These are phyloP conservation scores for Hycleus cichorii DNA, from an alignment of 1,140 invertebrate genomes.

Conservation along the genomic window DNA sequence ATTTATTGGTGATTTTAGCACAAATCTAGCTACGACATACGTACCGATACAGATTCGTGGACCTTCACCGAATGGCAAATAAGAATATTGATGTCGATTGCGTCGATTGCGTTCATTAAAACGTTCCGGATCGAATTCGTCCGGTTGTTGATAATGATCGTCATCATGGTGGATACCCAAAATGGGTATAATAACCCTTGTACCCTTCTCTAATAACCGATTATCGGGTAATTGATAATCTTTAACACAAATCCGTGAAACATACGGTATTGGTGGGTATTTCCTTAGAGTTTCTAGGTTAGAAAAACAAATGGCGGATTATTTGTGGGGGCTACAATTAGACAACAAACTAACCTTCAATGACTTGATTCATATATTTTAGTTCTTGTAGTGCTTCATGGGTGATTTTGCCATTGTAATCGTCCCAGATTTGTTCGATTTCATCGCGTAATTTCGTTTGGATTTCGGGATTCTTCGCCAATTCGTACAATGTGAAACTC, in stretches of 20 bases:
- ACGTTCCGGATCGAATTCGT: slow-evolving; percentile 57
- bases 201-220: slow-evolving; percentile 38
- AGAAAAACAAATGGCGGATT: too few relatives aligned
- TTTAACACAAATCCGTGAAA: slow-evolving; percentile 38
- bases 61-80: slow-evolving; percentile 65
- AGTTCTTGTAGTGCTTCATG: slow-evolving; percentile 44
- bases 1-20: too few relatives aligned
- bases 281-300: slow-evolving; percentile 41
- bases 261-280: slow-evolving; percentile 40
- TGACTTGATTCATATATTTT: slow-evolving; percentile 37
- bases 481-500: slow-evolving; percentile 45
- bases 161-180: slow-evolving; percentile 52
- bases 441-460: slow-evolving; percentile 48
- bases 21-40: too few relatives aligned
- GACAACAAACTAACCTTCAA: slow-evolving; percentile 30
- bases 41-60: slow-evolving; percentile 48
- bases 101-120: slow-evolving; percentile 47
- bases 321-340: too few relatives aligned
- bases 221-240: slow-evolving; percentile 37
- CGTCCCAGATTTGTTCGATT: slow-evolving; percentile 40
- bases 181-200: slow-evolving; percentile 40
- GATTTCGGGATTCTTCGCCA: slow-evolving; percentile 48
- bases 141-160: slow-evolving; percentile 57
- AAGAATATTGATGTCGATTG: slow-evolving; percentile 45
- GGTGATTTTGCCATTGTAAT: slow-evolving; percentile 40